Evolutionary conservation across 2,113 vertebrate species (phyloP), one percentile per base, ranked within the genome.

Genomic region (Rhabdomys dilectus): DNA sequence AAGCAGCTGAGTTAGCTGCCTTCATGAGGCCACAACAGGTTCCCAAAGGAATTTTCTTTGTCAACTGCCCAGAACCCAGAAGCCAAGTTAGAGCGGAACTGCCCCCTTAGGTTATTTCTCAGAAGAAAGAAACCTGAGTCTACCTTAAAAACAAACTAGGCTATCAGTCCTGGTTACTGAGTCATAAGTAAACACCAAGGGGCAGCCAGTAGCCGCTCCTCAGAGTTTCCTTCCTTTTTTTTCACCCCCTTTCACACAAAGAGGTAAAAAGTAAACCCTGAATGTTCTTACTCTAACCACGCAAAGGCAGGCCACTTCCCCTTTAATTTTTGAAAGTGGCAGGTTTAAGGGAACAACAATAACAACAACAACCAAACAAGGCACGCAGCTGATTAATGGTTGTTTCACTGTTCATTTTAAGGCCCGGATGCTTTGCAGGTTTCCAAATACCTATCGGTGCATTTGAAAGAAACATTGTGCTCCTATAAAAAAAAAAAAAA

Each of bases 201-300:
- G 12, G 24, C 11, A 80, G 58, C 89, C 91, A 92, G 88, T 51
- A 72, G 58, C 19, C 70, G n/a, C 86, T 87, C 34, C 21, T 60
- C 42, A 76, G n/a, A 34, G 34, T 21, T 29, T 75, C 73, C 58
- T 29, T 70, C n/a, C n/a, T 24, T 12, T 11, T 68, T 31, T 29
- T 12, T 48, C 48, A 8, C 51, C 51, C 51, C 51, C 39, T 34
- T 15, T 36, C 8, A 75, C 15, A 0, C 85, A 91, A 95, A 97
- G 91, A 88, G 92, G 85, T 29, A 84, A 94, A 94, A 96, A 70
- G 77, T 93, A 72, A 66, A 96, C 75, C 16, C 1, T 19, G 56
- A 94, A 68, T 53, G 48, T 2, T 85, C 24, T 92, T 58, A 42
- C 64, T n/a, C 7, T 24, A 22, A 68, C 58, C 58, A 88, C 29